These are phyloP conservation scores for Echiichthys vipera DNA, from an alignment of 2,797 vertebrate genomes.

Conservation along the genomic window DNA sequence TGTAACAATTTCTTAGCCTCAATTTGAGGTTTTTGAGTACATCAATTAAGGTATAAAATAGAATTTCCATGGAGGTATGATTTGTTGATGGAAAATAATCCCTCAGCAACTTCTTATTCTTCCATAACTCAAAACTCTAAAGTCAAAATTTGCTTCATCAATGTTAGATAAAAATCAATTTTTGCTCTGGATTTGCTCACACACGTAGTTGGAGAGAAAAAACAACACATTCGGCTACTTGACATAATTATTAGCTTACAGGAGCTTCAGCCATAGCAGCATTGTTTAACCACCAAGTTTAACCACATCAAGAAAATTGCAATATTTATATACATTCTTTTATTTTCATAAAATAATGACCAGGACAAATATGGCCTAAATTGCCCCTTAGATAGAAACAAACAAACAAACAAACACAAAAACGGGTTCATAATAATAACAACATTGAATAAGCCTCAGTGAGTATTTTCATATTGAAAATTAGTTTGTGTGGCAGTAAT, in stretches of 20 bases:
- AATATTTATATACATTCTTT: not conserved
- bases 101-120: conserved; percentile 33
- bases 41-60: conserved; percentile 71
- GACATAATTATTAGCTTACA: not conserved
- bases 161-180: conserved; percentile 39
- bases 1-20: conserved; percentile 68
- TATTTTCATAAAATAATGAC: not conserved
- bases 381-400: too few relatives aligned
- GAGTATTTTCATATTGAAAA: conserved; percentile 25
- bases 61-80: conserved; percentile 47
- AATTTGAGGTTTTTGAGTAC: conserved; percentile 69
- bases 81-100: conserved; percentile 62
- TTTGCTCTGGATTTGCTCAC: conserved; percentile 7
- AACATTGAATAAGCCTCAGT: not conserved
- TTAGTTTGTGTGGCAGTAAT: conserved; percentile 25
- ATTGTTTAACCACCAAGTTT: not conserved
- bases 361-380: not conserved
- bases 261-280: not conserved
- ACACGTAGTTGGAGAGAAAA: not conserved
- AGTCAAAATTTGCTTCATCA: conserved; percentile 42
- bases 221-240: not conserved
- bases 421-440: not conserved
- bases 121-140: conserved; percentile 37
- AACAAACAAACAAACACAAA: too few relatives aligned
- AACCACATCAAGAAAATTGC: not conserved